These are phyloP conservation scores for Phylloscopus collybita DNA, from an alignment of 2,797 vertebrate genomes.

Conservation along the genomic window DNA sequence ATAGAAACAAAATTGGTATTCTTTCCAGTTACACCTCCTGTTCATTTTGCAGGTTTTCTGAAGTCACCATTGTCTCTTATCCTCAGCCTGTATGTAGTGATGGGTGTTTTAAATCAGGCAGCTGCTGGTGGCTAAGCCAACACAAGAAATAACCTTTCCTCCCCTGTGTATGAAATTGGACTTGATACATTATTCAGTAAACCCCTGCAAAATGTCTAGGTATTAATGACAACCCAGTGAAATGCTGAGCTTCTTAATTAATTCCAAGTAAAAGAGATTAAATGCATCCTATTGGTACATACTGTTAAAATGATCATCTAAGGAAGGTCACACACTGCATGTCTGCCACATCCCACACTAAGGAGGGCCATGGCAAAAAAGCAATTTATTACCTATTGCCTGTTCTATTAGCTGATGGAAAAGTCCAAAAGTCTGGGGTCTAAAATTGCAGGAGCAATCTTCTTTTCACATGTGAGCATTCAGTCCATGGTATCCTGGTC, in stretches of 20 bases:
- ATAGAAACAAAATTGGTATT: not conserved
- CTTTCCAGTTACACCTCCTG: not conserved
- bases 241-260: not conserved
- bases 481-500: not conserved
- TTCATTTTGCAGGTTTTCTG: not conserved
- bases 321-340: not conserved
- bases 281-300: not conserved
- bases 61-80: not conserved
- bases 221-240: not conserved
- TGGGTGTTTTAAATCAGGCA: not conserved
- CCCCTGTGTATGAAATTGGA: not conserved
- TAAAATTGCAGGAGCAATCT: not conserved
- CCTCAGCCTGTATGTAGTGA: not conserved
- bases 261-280: not conserved
- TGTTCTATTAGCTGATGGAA: not conserved
- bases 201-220: not conserved
- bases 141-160: not conserved
- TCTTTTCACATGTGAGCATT: not conserved
- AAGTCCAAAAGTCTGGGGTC: not conserved
- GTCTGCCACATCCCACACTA: rapidly evolving
- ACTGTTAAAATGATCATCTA: not conserved
- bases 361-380: not conserved
- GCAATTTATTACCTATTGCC: no score
- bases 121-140: not conserved
- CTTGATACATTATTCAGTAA: not conserved